Evolutionary conservation across 2,888 invertebrate genomes (phyloP).

Genomic region (Oegoconia quadripuncta): DNA sequence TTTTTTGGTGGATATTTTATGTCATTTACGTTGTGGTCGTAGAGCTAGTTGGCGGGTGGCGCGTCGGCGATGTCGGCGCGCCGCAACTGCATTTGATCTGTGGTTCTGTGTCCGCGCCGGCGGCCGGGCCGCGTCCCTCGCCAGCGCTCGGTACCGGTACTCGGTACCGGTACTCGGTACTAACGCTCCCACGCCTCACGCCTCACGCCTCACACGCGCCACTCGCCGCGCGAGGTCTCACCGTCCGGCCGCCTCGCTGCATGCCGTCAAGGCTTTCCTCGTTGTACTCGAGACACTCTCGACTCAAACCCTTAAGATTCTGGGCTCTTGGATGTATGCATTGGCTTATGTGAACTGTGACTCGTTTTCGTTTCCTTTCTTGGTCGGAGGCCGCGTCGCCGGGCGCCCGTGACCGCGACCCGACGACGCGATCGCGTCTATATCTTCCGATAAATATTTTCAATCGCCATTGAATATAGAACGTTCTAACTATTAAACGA

Average conservation of each 20-base stretch:
- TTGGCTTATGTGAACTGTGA: conserved; percentile 79
- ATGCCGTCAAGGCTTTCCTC: conserved; percentile 76
- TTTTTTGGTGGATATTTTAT: conserved; percentile 57
- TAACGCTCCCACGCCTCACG: conserved; percentile 50
- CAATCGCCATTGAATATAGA: conserved; percentile 19
- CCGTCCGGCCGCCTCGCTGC: conserved; percentile 70
- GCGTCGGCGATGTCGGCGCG: conserved; percentile 57
- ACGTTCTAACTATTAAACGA: conserved; percentile 32
- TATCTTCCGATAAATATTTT: conserved; percentile 52
- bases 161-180: conserved; percentile 46
- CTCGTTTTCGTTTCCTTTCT: conserved; percentile 79
- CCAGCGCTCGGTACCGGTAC: conserved; percentile 21
- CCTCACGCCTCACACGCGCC: conserved; percentile 24
- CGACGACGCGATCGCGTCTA: conserved; percentile 68
- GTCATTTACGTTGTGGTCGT: conserved; percentile 75
- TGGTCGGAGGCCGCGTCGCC: conserved; percentile 64
- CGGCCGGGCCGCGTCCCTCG: conserved; percentile 40
- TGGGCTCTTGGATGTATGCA: conserved; percentile 80
- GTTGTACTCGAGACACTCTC: conserved; percentile 70
- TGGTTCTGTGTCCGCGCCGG: conserved; percentile 74
- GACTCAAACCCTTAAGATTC: conserved; percentile 79
- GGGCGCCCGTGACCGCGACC: conserved; percentile 50
- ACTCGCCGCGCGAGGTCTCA: conserved; percentile 27
- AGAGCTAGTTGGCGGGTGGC: conserved; percentile 73
- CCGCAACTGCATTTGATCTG: conserved; percentile 78